Evolutionary conservation across 2,888 invertebrate genomes (phyloP).

Genomic region (Andrena minutula): DNA sequence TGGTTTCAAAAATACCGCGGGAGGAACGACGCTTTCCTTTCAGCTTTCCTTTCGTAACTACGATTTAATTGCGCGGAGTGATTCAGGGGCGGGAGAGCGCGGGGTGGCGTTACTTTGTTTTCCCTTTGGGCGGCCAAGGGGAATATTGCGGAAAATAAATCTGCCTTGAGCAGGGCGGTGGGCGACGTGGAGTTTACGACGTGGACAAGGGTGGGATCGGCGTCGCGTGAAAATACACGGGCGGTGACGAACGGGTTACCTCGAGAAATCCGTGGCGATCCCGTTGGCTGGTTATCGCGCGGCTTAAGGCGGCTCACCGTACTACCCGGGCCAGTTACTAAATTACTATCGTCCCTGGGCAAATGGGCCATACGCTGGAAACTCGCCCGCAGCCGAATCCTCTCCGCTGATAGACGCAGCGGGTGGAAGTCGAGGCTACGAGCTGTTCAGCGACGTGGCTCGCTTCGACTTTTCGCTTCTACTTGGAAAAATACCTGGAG

Average conservation of each 20-base stretch:
- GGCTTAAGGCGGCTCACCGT: slow-evolving; percentile 33
- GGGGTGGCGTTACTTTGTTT: neutral
- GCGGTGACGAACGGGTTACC: slow-evolving; percentile 42
- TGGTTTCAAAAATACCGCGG: neutral
- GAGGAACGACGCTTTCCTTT: neutral
- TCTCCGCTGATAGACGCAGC: slow-evolving; percentile 18
- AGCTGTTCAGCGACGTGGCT: neutral
- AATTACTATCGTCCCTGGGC: slow-evolving; percentile 56
- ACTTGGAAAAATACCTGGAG: neutral
- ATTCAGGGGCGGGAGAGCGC: neutral
- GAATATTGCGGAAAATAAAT: slow-evolving; percentile 30
- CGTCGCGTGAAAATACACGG: slow-evolving; percentile 30
- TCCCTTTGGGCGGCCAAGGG: neutral
- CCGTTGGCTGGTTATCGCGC: slow-evolving; percentile 39
- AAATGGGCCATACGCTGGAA: slow-evolving; percentile 54
- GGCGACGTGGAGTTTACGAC: slow-evolving; percentile 20
- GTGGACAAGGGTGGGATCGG: neutral
- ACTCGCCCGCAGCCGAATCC: slow-evolving; percentile 22
- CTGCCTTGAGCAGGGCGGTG: neutral
- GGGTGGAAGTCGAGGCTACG: neutral
- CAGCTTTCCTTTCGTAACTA: slow-evolving; percentile 15
- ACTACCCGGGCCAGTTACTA: slow-evolving; percentile 43
- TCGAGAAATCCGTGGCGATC: slow-evolving; percentile 51
- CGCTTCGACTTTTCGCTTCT: neutral
- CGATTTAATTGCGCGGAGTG: slow-evolving; percentile 32